Percentiles rank a stretch among this genome's conserved stretches.
phyloP scores from a whole-genome alignment of 2,113 vertebrate species.

The Hipposideros armiger region DNA sequence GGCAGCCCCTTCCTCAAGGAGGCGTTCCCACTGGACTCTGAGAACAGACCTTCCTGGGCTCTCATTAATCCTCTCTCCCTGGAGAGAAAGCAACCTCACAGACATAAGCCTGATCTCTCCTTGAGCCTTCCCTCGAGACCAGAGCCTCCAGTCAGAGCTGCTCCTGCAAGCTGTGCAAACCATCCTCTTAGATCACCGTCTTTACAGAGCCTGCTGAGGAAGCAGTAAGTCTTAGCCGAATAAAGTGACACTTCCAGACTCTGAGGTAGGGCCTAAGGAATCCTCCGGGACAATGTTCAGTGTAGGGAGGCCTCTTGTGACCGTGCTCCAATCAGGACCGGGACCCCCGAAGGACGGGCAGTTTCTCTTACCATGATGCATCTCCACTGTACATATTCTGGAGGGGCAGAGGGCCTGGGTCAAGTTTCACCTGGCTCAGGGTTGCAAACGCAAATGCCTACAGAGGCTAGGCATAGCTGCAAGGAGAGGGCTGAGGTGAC shows the following conservation, averaged over 20 bases:
- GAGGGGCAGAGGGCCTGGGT: not conserved
- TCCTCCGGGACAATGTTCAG: not conserved
- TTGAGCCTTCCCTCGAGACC: conserved; percentile 33
- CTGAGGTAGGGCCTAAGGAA: too few species aligned
- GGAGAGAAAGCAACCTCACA: not conserved
- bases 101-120: not conserved
- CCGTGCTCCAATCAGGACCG: not conserved
- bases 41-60: conserved; percentile 36
- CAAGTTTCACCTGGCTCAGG: not conserved
- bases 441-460: not conserved
- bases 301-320: not conserved
- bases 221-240: not conserved
- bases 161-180: conserved; percentile 11
- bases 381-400: not conserved
- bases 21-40: not conserved
- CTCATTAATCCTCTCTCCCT: conserved; percentile 43
- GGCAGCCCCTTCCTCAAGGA: not conserved
- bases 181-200: not conserved
- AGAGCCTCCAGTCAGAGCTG: not conserved
- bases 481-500: too few species aligned
- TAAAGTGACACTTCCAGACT: not conserved
- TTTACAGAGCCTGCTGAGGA: not conserved
- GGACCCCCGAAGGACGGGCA: not conserved
- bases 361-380: not conserved
- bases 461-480: accelerated